Evolutionary conservation across 1,140 invertebrate genomes (phyloP).

Genomic region (Mercenaria mercenaria): DNA sequence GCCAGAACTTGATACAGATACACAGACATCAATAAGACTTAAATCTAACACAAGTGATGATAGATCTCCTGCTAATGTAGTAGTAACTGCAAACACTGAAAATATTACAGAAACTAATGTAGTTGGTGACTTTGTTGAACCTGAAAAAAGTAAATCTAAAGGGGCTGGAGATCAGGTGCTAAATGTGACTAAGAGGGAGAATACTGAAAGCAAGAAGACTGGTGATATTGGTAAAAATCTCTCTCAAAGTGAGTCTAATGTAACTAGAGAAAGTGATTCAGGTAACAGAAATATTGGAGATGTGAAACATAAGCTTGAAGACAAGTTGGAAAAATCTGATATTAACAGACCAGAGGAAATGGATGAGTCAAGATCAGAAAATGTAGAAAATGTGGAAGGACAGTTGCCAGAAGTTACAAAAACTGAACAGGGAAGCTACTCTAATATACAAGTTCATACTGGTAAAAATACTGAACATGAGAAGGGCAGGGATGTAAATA

Average conservation of each 20-base stretch:
- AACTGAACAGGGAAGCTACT: background rate
- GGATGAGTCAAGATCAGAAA: background rate
- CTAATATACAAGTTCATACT: background rate
- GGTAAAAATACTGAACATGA: background rate
- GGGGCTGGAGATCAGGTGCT: constrained; percentile 18
- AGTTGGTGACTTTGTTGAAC: background rate
- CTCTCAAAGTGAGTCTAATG: background rate
- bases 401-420: background rate
- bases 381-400: background rate
- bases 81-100: background rate
- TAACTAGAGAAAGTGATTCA: background rate
- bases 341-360: background rate
- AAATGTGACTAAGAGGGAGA: background rate
- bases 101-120: background rate
- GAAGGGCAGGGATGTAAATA: background rate
- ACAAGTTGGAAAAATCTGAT: background rate
- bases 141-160: background rate
- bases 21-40: background rate
- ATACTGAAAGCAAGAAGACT: background rate
- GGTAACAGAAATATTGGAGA: background rate
- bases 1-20: background rate
- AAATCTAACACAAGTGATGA: background rate
- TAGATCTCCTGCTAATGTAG: background rate
- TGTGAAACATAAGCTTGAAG: background rate
- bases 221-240: background rate